Percentiles rank a stretch among this genome's conserved stretches.
phyloP scores from a whole-genome alignment of 2,888 invertebrate species.

The Aleiodes leptofemur region DNA sequence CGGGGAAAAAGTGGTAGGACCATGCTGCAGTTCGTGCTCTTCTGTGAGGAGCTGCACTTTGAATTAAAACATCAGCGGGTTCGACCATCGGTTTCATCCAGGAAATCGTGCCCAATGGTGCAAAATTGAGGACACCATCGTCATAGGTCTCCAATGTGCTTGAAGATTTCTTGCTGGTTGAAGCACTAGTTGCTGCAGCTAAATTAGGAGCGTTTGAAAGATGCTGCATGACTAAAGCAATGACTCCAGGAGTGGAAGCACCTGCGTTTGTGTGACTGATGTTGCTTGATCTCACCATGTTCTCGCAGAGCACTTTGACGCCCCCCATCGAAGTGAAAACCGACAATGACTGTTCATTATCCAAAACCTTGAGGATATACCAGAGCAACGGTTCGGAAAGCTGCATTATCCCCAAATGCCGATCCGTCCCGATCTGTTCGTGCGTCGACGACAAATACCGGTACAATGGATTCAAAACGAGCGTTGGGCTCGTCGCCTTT shows the following conservation, averaged over 20 bases:
- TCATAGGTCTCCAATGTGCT: constrained; percentile 80
- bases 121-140: constrained; percentile 90
- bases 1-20: constrained; percentile 96
- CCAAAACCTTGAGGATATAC: constrained; percentile 87
- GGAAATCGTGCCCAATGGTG: constrained; percentile 88
- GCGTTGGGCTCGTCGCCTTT: constrained; percentile 84
- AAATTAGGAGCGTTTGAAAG: constrained; percentile 76
- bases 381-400: constrained; percentile 92
- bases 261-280: constrained; percentile 76
- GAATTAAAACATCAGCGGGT: constrained; percentile 91
- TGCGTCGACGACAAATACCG: constrained; percentile 76
- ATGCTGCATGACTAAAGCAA: constrained; percentile 80
- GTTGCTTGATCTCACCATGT: constrained; percentile 79
- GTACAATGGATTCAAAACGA: constrained; percentile 86
- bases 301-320: constrained; percentile 85
- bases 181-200: constrained; percentile 68
- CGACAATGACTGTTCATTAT: constrained; percentile 84
- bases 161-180: constrained; percentile 72
- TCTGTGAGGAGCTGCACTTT: constrained; percentile 87
- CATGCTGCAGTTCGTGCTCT: constrained; percentile 94
- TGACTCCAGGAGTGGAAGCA: constrained; percentile 76
- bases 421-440: constrained; percentile 63
- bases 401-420: constrained; percentile 76
- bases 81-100: constrained; percentile 91
- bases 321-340: constrained; percentile 87